phyloP scores from a whole-genome alignment of 2,888 invertebrate genomes.

The Myopa testacea region DNA sequence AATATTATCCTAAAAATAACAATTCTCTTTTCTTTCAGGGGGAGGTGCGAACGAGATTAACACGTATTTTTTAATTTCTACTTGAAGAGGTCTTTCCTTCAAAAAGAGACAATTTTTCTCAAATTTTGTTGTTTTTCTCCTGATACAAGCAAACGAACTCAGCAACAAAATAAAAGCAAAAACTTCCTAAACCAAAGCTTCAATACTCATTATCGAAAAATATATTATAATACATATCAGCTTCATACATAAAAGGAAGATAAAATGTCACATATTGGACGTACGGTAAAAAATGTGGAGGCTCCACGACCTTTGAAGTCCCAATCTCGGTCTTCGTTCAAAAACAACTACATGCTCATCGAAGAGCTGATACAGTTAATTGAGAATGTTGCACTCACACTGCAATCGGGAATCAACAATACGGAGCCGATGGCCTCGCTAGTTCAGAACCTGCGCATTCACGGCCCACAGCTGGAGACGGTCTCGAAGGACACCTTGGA shows the following conservation, averaged over 20 bases:
- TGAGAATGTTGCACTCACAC: constrained; percentile 82
- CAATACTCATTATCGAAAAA: constrained; percentile 45
- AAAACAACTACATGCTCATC: constrained; percentile 71
- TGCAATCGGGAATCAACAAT: constrained; percentile 79
- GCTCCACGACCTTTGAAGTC: constrained; percentile 79
- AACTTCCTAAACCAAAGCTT: constrained; percentile 31
- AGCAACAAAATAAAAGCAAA: neutral
- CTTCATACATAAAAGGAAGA: constrained; percentile 16
- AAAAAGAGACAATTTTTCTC: constrained; percentile 32
- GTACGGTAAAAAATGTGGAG: constrained; percentile 80
- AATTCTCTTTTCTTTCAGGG: constrained; percentile 58
- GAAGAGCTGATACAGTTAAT: constrained; percentile 86
- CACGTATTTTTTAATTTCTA: constrained; percentile 58
- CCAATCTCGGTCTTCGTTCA: constrained; percentile 70
- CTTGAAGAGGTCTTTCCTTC: constrained; percentile 55
- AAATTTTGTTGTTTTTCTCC: constrained; percentile 12
- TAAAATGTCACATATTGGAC: constrained; percentile 73
- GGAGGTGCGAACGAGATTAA: constrained; percentile 66
- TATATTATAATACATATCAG: constrained; percentile 35
- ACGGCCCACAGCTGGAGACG: constrained; percentile 84
- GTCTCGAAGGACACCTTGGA: constrained; percentile 88
- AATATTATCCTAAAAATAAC: neutral
- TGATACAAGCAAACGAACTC: constrained; percentile 20
- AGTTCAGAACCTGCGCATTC: constrained; percentile 84
- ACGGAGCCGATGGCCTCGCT: constrained; percentile 81